A percentile compares a stretch with the other conserved stretches of the same genome.
Evolutionary conservation across 2,797 vertebrate genomes (phyloP).

Genomic region (Platalea minor): DNA sequence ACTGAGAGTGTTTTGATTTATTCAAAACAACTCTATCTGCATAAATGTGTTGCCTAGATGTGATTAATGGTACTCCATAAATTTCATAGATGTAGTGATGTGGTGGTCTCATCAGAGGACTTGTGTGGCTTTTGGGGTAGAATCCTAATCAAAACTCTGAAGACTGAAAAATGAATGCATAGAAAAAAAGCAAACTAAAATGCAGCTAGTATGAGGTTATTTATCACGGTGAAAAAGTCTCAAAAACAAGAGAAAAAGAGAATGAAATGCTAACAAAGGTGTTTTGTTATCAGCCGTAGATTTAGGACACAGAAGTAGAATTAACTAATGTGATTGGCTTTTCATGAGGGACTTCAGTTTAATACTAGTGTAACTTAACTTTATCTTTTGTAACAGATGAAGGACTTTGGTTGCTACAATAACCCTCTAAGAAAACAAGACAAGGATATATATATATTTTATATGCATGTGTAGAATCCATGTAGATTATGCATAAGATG

Average conservation of each 20-base stretch:
- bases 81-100: not conserved
- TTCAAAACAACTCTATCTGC: not conserved
- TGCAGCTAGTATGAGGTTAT: not conserved
- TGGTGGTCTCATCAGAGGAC: not conserved
- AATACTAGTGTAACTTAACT: not conserved
- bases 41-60: not conserved
- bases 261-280: not conserved
- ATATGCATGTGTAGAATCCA: not conserved
- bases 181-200: not conserved
- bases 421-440: not conserved
- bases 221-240: not conserved
- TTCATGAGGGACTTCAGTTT: not conserved
- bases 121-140: not conserved
- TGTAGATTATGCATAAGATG: not conserved
- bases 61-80: not conserved
- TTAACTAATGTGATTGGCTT: not conserved
- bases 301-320: not conserved
- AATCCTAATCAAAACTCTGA: not conserved
- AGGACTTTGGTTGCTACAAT: not conserved
- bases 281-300: not conserved
- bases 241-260: not conserved
- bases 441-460: no score
- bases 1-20: not conserved
- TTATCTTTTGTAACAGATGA: not conserved
- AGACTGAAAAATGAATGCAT: not conserved